Evolutionary conservation across 92 coral and sea anemone genomes (phyloP).

Genomic region (Paramuricea clavata): DNA sequence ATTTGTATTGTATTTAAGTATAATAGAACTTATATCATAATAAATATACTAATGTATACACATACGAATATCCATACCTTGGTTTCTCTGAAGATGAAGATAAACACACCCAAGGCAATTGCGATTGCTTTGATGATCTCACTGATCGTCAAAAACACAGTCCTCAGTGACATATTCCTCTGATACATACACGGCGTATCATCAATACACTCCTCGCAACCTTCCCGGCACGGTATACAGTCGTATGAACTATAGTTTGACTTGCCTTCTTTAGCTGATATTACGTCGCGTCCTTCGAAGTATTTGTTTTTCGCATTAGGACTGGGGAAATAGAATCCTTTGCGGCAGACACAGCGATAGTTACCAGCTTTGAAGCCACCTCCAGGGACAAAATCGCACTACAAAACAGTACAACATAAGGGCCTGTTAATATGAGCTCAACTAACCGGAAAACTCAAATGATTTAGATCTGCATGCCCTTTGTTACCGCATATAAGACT

Average conservation of each 20-base stretch:
- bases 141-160: conserved; percentile 68
- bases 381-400: conserved; percentile 86
- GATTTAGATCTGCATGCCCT: too few species aligned
- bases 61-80: too few species aligned
- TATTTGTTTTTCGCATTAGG: conserved; percentile 51
- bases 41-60: too few species aligned
- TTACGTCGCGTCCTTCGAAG: conserved; percentile 85
- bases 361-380: conserved; percentile 93
- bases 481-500: too few species aligned
- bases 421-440: too few species aligned
- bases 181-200: conserved; percentile 77
- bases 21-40: too few species aligned
- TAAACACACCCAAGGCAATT: conserved; percentile 71
- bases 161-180: conserved; percentile 50
- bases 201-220: conserved; percentile 83
- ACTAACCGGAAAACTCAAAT: too few species aligned
- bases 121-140: conserved; percentile 67
- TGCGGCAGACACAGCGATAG: conserved; percentile 85
- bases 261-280: conserved; percentile 68
- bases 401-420: conserved; percentile 35
- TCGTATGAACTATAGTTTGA: conserved; percentile 70
- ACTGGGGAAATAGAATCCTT: conserved; percentile 82
- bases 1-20: too few species aligned
- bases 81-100: conserved; percentile 63
- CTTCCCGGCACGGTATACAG: conserved; percentile 87